Evolutionary conservation across 2,113 vertebrate species (phyloP), one percentile per base, ranked within the genome.

Genomic region (Oxyura jamaicensis): DNA sequence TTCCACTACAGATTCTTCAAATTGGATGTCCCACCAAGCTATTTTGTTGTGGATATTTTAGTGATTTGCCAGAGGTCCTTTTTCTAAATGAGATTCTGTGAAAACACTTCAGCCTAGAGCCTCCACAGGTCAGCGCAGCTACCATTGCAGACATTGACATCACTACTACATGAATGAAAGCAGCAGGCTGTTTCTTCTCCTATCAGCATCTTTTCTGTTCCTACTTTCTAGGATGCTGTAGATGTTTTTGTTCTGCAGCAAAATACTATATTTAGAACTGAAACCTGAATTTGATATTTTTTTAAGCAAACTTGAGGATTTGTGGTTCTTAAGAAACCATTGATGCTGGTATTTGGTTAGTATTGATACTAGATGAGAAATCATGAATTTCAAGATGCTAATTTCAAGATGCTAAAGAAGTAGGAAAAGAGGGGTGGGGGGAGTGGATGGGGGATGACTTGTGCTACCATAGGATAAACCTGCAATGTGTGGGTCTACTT

Each of bases 111-210:
- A 72, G 93, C 73, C 91, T 83, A 89, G 79, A 96, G 95, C 94
- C 89, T 80, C 78, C 82, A 92, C 93, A 97, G 96, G 97, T 97
- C 97, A 97, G 83, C 96, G 93, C 86, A 93, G 35, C 95, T 94
- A 86, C 94, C 86, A 90, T 73, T 97, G 97, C 97, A 97, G 98
- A 90, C 62, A 0, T 41, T 98, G 98, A 97, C 97, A 98, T 98
- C 97, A 97, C 93, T 97, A 50, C 95, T 97, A 82, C 95, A 92
- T 96, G 97, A 98, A 97, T 97, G 97, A 96, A 95, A 97, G 92
- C 93, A 96, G 86, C 92, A 35, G 59, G 33, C 56, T 95, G 84
- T 84, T 83, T 88, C 93, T 96, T 66, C 42, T 68, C 78, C 72
- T 55, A 13, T 84, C 76, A 14, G 68, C 36, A 20, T 90, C 31